Base-by-base conservation (phyloP, 2,888 invertebrate species). In the Strigamia transsilvanica region DNA sequence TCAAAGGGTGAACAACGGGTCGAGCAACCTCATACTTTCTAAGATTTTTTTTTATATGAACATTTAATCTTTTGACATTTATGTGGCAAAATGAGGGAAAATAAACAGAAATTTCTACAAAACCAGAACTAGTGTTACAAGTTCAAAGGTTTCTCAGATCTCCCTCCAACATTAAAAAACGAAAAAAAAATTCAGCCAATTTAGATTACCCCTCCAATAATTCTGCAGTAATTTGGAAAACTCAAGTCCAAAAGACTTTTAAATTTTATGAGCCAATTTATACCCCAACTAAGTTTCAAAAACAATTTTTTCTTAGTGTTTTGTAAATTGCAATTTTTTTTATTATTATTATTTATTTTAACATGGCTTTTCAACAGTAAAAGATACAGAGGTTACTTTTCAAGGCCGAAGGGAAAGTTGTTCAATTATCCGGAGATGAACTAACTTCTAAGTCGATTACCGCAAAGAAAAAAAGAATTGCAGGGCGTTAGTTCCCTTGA, bases 1-100 rank as follows among this genome's bases (percentile, higher is more conserved):
- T 66, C 61, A 66, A 66, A 66, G 61, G 61, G 61, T 66, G 61
- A 66, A 66, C 61, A 66, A 66, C 61, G 61, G 61, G 61, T 66
- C 61, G 61, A 66, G 61, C 61, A 66, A 66, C 61, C 18, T 66
- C 61, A 66, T 66, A 66, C 61, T 66, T 66, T 66, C 61, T 23
- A 66, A 66, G 10, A 21, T 66, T 66, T 66, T 66, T 66, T 66
- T 66, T 66, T 7, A 6, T n/a, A 46, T 46, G 46, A 12, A 46
- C n/a, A 46, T 46, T 6, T 23, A 21, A 21, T 21, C 12, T 66
- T 18, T 23, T 66, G 61, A 66, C 61, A 66, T 66, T 66, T 66
- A 66, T 66, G 61, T 66, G 61, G 2, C 23, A 66, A 66, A 66
- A 66, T 66, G 61, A 66, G 23, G 61, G 61, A 66, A 66, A 66